Evolutionary conservation across 2,888 invertebrate species (phyloP).

Genomic region (Drosophila pullipes): DNA sequence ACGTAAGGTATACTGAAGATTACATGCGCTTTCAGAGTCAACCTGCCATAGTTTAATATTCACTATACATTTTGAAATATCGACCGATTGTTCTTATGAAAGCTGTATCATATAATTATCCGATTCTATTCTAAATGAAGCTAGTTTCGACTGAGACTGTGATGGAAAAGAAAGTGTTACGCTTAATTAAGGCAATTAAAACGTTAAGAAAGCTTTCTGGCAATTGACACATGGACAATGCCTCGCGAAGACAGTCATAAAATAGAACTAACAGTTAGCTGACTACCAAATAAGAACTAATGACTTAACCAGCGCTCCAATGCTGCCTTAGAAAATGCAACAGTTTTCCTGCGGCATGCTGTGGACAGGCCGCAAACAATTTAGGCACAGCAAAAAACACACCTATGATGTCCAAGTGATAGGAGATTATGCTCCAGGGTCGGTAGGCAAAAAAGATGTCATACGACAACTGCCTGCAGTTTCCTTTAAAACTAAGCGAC

Average conservation of each 20-base stretch:
- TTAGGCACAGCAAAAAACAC: background rate
- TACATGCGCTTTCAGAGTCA: background rate
- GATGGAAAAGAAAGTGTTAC: no score
- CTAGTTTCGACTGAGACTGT: background rate
- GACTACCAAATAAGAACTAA: background rate
- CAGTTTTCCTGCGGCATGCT: background rate
- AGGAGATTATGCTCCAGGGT: background rate
- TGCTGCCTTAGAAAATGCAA: background rate
- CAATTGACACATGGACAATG: background rate
- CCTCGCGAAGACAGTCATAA: background rate
- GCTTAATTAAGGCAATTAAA: background rate
- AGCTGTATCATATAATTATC: background rate
- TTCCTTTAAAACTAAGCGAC: no score
- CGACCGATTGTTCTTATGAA: background rate
- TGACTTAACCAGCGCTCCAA: background rate
- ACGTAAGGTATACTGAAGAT: background rate
- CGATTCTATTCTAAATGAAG: fast-evolving
- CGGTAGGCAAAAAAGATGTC: background rate
- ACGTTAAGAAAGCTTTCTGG: background rate
- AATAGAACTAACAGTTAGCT: background rate
- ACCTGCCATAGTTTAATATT: background rate
- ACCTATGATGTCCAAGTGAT: background rate
- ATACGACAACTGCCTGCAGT: background rate
- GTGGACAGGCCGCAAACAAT: background rate
- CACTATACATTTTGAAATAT: background rate